phyloP scores from a whole-genome alignment of 23 tunicate species.

The Trididemnum miniatum region DNA sequence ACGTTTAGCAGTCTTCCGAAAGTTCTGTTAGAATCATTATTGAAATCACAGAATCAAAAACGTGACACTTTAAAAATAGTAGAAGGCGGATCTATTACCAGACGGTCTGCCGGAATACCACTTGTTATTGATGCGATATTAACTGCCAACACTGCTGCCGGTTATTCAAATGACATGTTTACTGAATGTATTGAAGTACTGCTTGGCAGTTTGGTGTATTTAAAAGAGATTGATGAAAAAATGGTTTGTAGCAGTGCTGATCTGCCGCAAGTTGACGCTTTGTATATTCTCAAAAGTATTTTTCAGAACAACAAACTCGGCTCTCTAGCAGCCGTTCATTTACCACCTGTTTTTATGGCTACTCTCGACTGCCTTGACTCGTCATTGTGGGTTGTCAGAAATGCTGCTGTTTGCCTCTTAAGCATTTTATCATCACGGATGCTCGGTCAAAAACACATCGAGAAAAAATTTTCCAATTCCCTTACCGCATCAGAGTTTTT shows the following conservation, averaged over 20 bases:
- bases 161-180: neutral
- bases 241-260: slow-evolving; percentile 16
- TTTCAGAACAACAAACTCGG: slow-evolving; percentile 55
- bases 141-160: slow-evolving; percentile 31
- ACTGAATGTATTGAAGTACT: neutral
- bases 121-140: slow-evolving; percentile 62
- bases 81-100: slow-evolving; percentile 58
- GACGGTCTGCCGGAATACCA: slow-evolving; percentile 87
- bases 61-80: neutral
- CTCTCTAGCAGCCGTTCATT: neutral
- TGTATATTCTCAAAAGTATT: slow-evolving; percentile 58
- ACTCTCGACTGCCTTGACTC: slow-evolving; percentile 48
- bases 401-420: slow-evolving; percentile 74
- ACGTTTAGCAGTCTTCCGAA: slow-evolving; percentile 4
- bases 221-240: neutral
- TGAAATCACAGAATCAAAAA: neutral
- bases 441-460: slow-evolving; percentile 87
- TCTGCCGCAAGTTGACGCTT: slow-evolving; percentile 71
- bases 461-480: slow-evolving; percentile 35
- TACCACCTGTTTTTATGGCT: slow-evolving; percentile 14
- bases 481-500: slow-evolving; percentile 71
- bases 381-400: slow-evolving; percentile 73
- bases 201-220: neutral
- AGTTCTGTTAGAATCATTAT: neutral
- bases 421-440: slow-evolving; percentile 63